Percentiles rank a stretch among this genome's conserved stretches.
These are phyloP conservation scores for Mantis religiosa DNA, from an alignment of 2,888 invertebrate species.

Conservation along the genomic window DNA sequence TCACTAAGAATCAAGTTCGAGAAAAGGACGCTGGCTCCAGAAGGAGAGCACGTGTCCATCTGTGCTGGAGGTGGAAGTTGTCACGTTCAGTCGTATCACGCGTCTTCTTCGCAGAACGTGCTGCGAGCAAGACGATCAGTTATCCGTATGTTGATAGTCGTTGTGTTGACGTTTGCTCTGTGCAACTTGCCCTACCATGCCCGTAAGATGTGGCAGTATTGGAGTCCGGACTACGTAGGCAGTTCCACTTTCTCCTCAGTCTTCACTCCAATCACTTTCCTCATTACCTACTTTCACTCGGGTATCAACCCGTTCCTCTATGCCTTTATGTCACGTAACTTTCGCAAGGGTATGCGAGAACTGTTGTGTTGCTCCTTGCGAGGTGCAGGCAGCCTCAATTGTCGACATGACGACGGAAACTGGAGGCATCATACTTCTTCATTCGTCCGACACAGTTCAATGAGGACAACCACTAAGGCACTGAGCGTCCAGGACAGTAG, in stretches of 20 bases:
- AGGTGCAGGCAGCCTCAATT: conserved; percentile 29
- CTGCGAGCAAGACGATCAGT: conserved; percentile 77
- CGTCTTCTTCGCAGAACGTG: conserved; percentile 70
- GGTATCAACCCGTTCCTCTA: conserved; percentile 84
- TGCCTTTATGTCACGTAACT: too few species aligned
- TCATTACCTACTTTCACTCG: conserved; percentile 70
- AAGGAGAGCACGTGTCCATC: neutral
- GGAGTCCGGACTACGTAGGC: conserved; percentile 66
- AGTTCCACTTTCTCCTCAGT: too few species aligned
- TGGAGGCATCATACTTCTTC: conserved; percentile 35
- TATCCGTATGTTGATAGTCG: conserved; percentile 82
- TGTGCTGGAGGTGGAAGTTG: too few species aligned
- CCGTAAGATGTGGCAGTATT: conserved; percentile 83
- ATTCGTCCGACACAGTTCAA: conserved; percentile 50
- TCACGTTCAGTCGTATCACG: conserved; percentile 36
- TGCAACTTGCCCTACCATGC: conserved; percentile 89
- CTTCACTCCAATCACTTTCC: too few species aligned
- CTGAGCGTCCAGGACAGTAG: conserved; percentile 41
- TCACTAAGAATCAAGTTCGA: conserved; percentile 1
- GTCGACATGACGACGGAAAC: neutral
- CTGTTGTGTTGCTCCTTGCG: conserved; percentile 59
- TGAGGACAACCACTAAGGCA: conserved; percentile 47
- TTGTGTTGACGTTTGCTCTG: conserved; percentile 82
- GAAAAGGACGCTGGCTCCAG: neutral
- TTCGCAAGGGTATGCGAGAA: conserved; percentile 80